Evolutionary conservation across 2,797 vertebrate species (phyloP), one percentile per base, ranked within the genome.

Genomic region (Phoebastria nigripes): DNA sequence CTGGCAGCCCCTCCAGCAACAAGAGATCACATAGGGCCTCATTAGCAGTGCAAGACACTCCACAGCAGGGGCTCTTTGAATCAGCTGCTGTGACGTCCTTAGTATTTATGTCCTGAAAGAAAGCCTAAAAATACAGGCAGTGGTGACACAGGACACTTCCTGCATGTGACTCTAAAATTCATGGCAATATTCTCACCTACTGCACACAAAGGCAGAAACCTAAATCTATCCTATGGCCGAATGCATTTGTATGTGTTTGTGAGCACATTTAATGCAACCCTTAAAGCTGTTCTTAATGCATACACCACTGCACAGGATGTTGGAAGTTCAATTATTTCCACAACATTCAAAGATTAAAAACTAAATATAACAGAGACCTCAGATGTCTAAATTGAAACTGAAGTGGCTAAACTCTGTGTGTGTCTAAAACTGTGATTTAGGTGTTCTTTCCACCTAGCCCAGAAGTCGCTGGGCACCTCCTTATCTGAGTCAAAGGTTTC

Each of bases 1-100:
- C 62, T 42, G 72, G 52, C 67, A 87, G 79, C 56, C 72, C 91
- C 69, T 92, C 26, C 46, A 82, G 69, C 8, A 0, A 81, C 55
- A 58, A 92, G 82, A 69, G 84, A 91, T 94, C 87, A 74, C 76
- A 82, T 1, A 74, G 85, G 66, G 65, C 72, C 82, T 96, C 85
- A 94, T 94, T 90, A 96, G 82, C 85, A 84, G 87, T 4, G 0
- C 65, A 90, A 87, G 61, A 42, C 46, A 13, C 41, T 74, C 20
- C 89, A 22, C 72, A 96, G 89, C 77, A 37, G 70, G 94, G 51
- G 31, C 29, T 58, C 65, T 82, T 67, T 58, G 54, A 79, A 82
- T 90, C 59, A 76, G 25, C 87, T 79, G 54, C 82, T 86, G n/a
- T 33, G n/a, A 86, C 14, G 8, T 90, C 85, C 77, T 87, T 28